These are phyloP conservation scores for Drosophila eohydei DNA, from an alignment of 2,888 invertebrate species.

Conservation along the genomic window DNA sequence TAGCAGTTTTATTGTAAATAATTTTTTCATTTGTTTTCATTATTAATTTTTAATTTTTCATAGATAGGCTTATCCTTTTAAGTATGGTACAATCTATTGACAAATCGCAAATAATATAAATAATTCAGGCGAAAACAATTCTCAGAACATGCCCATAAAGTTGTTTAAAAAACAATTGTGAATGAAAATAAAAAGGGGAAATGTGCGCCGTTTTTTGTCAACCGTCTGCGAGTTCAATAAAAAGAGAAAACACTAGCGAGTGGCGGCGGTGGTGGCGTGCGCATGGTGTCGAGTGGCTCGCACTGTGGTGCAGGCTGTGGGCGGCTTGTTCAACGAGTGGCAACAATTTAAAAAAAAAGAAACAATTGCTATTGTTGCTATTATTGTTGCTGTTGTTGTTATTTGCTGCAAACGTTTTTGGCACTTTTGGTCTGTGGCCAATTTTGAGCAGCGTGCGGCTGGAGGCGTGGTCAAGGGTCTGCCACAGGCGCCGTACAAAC, in stretches of 20 bases:
- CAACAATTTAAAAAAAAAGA: constrained; percentile 63
- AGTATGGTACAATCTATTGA: too few species aligned
- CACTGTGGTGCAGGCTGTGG: constrained; percentile 20
- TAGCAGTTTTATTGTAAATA: too few species aligned
- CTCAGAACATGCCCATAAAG: constrained; percentile 4
- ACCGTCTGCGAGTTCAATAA: constrained; percentile 59
- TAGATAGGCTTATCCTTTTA: too few species aligned
- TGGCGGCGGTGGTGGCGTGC: constrained; percentile 17
- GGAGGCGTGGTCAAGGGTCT: constrained; percentile 47
- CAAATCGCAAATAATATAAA: too few species aligned
- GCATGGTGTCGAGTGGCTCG: constrained; percentile 51
- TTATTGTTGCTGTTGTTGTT: constrained; percentile 19
- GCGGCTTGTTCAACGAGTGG: constrained; percentile 66
- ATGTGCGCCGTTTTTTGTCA: constrained; percentile 54
- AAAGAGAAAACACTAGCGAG: constrained; percentile 38
- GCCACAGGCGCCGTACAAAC: constrained; percentile 56
- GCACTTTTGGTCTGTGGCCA: constrained; percentile 78
- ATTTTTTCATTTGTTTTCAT: too few species aligned
- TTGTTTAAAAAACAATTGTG: constrained; percentile 3
- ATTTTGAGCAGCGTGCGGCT: constrained; percentile 55
- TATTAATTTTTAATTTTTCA: too few species aligned
- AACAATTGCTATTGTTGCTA: constrained; percentile 23
- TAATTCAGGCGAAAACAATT: neutral
- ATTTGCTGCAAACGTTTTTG: constrained; percentile 65
- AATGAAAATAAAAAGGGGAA: constrained; percentile 18